Evolutionary conservation across 2,888 invertebrate genomes (phyloP), one percentile per base, ranked within the genome.

Genomic region (Microctonus brassicae): DNA sequence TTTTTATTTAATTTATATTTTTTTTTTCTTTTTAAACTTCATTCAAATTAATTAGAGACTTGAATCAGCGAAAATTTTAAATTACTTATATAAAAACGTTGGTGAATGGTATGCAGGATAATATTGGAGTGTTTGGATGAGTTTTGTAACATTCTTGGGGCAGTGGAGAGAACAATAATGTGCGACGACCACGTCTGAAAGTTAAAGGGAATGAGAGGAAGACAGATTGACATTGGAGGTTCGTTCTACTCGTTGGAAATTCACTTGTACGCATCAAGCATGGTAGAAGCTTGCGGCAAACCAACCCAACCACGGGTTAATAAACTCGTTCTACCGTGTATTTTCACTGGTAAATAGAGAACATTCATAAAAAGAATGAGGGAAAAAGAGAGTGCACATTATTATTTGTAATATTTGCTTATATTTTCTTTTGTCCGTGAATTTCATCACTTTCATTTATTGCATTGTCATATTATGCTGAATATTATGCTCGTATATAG

Each of bases 261-360:
- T 26, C 24, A n/a, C n/a, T 11, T 22, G 29, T 73, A 70, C 75
- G 74, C n/a, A n/a, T n/a, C 74, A 75, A 76, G 73, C 72, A 67
- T 73, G 74, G 80, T 77, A 79, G 80, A 64, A 72, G 72, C 76
- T 76, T 78, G 79, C 70, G 81, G 81, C 76, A 81, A 79, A 80
- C 80, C 80, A 73, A 81, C 78, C 52, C 76, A 74, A 79, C 80
- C 80, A 78, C 79, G 79, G 47, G 77, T 81, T 80, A 82, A 83
- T 83, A 79, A 79, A 81, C 78, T 75, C 77, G 79, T 76, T 78
- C 75, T 67, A 70, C 74, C 63, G 61, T 58, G 52, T 24, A 77
- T 77, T 78, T 79, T 77, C 74, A 73, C 66, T 69, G 58, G 66
- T 70, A 57, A 65, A 77, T 77, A 79, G 73, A 72, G 26, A 26